Evolutionary conservation across 1,140 invertebrate genomes (phyloP), one percentile per base, ranked within the genome.

Genomic region (Aricia agestis): DNA sequence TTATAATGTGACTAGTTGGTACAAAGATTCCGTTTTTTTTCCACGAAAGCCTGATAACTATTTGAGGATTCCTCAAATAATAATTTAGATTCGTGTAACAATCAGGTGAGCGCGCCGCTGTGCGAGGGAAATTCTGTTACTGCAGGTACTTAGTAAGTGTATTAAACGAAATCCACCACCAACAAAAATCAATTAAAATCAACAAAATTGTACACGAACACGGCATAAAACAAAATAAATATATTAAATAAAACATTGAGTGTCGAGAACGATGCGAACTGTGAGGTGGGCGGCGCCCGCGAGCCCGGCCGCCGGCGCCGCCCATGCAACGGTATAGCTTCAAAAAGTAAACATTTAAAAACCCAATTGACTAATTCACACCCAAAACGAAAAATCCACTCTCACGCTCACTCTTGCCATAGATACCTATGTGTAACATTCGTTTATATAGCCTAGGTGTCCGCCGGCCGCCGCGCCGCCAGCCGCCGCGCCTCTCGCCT

Each of bases 341-440:
- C 81, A 89, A 91, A 90, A 90, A 83, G 86, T 86, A 90, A 91
- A 89, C 87, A 89, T 89, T 86, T 90, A 91, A 90, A 63, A 91
- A 90, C 87, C 87, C 89, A 91, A 91, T 91, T 86, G 89, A 88
- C 89, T 91, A 91, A 90, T 89, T 90, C 87, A 90, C 86, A 90
- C 87, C 87, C 86, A 91, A 91, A 91, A 89, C 86, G 86, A 91
- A 91, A 91, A 91, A 91, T 90, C 83, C 89, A 91, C 89, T 91
- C 89, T 89, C 89, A 91, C 89, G 85, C 89, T 87, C 87, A 91
- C 89, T 84, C 89, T 91, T 89, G 87, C 87, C 87, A 91, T 91
- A 91, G 87, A 91, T 91, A 91, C 89, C 89, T 90, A 90, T 89
- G 87, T 91, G 87, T 88, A 89, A 91, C 85, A 85, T 89, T 87